A percentile compares a stretch with the other conserved stretches of the same genome.
Conservation (phyloP, 2,113 vertebrate species). For the Natator depressus region DNA sequence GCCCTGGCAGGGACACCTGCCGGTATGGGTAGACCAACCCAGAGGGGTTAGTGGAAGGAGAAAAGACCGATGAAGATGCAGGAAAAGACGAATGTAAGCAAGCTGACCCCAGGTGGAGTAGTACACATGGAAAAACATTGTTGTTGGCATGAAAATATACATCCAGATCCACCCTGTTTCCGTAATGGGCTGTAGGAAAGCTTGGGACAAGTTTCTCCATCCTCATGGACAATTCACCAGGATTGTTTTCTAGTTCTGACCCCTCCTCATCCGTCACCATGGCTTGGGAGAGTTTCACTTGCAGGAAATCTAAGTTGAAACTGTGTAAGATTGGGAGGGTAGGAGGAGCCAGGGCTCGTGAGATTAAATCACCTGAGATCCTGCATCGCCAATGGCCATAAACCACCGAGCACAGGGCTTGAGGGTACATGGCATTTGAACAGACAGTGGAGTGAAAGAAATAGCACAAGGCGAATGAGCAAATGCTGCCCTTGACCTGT, state of each 20-base stretch:
- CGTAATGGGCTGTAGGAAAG: not conserved
- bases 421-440: not conserved
- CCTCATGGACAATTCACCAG: not conserved
- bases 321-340: not conserved
- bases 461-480: not conserved
- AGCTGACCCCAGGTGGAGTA: not conserved
- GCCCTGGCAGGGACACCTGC: not conserved
- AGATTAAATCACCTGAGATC: not conserved
- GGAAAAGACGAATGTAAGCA: not conserved
- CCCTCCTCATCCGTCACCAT: not conserved
- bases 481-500: not conserved
- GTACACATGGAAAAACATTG: not conserved
- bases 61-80: not conserved
- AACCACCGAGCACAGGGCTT: not conserved
- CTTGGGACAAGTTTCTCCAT: not conserved
- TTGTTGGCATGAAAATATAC: not conserved
- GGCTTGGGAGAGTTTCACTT: not conserved
- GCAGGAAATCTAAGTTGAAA: not conserved
- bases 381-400: not conserved
- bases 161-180: not conserved
- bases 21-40: not conserved
- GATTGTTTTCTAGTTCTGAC: not conserved
- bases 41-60: not conserved
- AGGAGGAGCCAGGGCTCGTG: not conserved
- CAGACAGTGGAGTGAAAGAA: accelerated